Base-by-base conservation (phyloP, 2,113 vertebrate genomes). In the Nyctibius bracteatus region DNA sequence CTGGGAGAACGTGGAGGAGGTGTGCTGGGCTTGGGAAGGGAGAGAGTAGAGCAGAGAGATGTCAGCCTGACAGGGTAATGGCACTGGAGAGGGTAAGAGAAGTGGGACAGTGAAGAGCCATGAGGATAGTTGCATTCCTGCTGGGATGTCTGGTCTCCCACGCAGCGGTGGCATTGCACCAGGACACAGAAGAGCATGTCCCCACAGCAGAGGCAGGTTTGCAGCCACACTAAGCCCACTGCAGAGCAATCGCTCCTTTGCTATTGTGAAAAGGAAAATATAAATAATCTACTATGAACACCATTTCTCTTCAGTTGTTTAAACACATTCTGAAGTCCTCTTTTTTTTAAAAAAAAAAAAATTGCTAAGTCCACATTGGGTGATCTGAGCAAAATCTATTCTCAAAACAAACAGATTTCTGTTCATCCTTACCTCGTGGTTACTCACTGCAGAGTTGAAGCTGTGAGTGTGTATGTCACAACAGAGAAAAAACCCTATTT, bases 101-200 rank as follows among this genome's bases (percentile, higher is more conserved):
- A 35, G 24, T 3, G 79, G n/a, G 55, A 14, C 16, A 15, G 1
- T 0, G 20, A 37, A n/a, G 28, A 88, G 39, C 18, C 13, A 0
- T 6, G 5, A 3, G 46, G 59, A 47, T 3, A 35, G 8, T 0
- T 0, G 1, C 2, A 5, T 1, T 78, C 43, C 54, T 52, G 49
- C 39, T 33, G 25, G 49, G 52, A 31, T 9, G 15, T 2, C 8
- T 17, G 28, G 14, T 25, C 16, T 75, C 14, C 47, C 46, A 14
- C 4, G 2, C 10, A 2, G 2, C 0, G 6, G 49, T 6, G 28
- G 10, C 37, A 6, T 18, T 14, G 37, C 14, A 7, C 19, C 3
- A 5, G 67, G 66, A 8, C 30, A 12, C 8, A 30, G 66, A 5
- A 8, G 39, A 65, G 28, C 9, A 16, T 6, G 9, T 66, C 47